Evolutionary conservation across 2,888 invertebrate genomes (phyloP), one percentile per base, ranked within the genome.

Genomic region (Leptinotarsa peninsularis): DNA sequence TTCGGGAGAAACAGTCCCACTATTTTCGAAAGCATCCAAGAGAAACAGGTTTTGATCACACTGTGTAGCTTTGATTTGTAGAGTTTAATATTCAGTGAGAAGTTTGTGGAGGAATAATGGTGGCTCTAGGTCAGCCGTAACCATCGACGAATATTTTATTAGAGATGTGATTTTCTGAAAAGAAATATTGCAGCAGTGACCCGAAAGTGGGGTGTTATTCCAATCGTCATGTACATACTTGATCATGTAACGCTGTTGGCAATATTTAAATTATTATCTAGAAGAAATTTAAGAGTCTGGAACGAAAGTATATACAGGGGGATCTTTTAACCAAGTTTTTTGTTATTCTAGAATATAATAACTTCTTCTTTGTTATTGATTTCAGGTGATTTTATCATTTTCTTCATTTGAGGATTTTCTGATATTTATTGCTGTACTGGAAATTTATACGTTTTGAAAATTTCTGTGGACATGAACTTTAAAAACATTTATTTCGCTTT

Each of bases 201-300:
- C 72, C 49, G 66, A 82, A 84, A 85, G 10, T 84, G 83, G 83
- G 81, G 86, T 86, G 86, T 87, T 87, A 86, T 87, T 88, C 87
- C 88, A 87, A 86, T 88, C 87, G 85, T 85, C 74, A 82, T 86
- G 85, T 86, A 85, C 84, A 85, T 85, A 82, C 82, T 81, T 82
- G 83, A 79, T 83, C 83, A 83, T 83, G 83, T 83, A 81, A 79
- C 79, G 79, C 83, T 86, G 86, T 86, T 87, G 86, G 84, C 85
- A 86, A 86, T 87, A 86, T 86, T 84, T 85, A 86, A 86, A 86
- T 83, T 84, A 86, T 83, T 82, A 82, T 81, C 83, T 84, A 83
- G 83, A 82, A 82, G 78, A 84, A 82, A 81, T 80, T 82, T 80
- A 82, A 84, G 85, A 87, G 87, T 85, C 87, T 86, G 86, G 86